Evolutionary conservation across 1,140 invertebrate genomes (phyloP).

Genomic region (Eupeodes corollae): DNA sequence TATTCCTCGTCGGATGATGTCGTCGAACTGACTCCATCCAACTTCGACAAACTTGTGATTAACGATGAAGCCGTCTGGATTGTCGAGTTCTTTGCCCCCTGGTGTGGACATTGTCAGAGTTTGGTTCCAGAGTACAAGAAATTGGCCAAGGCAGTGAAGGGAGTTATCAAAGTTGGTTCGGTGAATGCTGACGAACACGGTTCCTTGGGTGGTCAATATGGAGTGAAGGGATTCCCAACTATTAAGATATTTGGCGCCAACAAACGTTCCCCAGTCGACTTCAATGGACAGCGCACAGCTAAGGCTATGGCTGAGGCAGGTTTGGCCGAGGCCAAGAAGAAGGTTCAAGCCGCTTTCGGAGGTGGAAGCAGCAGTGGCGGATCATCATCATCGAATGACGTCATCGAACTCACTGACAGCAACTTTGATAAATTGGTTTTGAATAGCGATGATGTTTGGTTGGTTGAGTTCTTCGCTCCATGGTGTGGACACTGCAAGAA

Average conservation of each 20-base stretch:
- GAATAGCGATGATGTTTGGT: constrained; percentile 83
- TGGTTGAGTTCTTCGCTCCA: constrained; percentile 96
- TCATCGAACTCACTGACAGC: constrained; percentile 84
- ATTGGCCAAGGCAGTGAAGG: constrained; percentile 79
- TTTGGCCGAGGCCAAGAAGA: constrained; percentile 40
- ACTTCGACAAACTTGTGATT: constrained; percentile 80
- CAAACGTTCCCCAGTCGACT: constrained; percentile 80
- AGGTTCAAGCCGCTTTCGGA: constrained; percentile 26
- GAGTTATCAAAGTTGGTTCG: constrained; percentile 86
- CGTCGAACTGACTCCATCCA: constrained; percentile 76
- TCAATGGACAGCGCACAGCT: constrained; percentile 75
- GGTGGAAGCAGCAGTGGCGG: constrained; percentile 18
- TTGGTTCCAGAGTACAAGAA: constrained; percentile 81
- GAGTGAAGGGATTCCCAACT: constrained; percentile 87
- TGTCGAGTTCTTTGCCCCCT: constrained; percentile 81
- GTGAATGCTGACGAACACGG: constrained; percentile 86
- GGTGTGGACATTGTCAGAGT: constrained; percentile 80
- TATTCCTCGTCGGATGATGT: constrained; percentile 77
- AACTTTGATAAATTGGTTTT: constrained; percentile 90
- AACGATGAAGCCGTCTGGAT: constrained; percentile 81
- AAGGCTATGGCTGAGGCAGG: constrained; percentile 75
- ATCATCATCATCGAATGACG: constrained; percentile 49
- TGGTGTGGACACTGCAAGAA: constrained; percentile 97
- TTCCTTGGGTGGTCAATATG: constrained; percentile 66
- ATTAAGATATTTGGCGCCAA: constrained; percentile 88